Conservation (phyloP, 1,140 invertebrate species). For the Gonioctena quinquepunctata region DNA sequence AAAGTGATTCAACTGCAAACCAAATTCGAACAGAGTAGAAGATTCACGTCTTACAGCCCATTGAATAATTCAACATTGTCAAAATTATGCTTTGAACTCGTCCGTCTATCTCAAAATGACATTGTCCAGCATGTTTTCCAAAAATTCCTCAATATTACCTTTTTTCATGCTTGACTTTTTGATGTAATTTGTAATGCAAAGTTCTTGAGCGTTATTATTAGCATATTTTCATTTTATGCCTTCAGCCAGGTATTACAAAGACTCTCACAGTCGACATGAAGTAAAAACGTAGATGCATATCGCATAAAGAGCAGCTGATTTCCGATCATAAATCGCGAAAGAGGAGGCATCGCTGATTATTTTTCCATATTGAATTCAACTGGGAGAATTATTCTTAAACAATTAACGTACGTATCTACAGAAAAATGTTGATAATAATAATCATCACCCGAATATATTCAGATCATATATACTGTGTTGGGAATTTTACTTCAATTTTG, state of each 20-base stretch:
- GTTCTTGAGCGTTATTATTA: not conserved
- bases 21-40: too few relatives aligned
- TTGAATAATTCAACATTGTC: not conserved
- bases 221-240: not conserved
- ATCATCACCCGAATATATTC: too few relatives aligned
- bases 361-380: too few relatives aligned
- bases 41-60: too few relatives aligned
- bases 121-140: not conserved
- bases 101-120: not conserved
- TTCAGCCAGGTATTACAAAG: not conserved
- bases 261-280: not conserved
- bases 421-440: too few relatives aligned
- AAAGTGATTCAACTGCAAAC: too few relatives aligned
- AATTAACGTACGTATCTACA: too few relatives aligned
- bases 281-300: not conserved
- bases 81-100: not conserved
- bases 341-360: too few relatives aligned
- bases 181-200: constrained; percentile 8
- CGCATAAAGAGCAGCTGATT: not conserved
- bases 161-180: not conserved
- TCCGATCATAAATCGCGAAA: not conserved
- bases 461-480: too few relatives aligned
- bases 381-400: too few relatives aligned
- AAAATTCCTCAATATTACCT: not conserved
- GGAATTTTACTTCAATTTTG: too few relatives aligned